Evolutionary conservation across 2,888 invertebrate genomes (phyloP), one percentile per base, ranked within the genome.

Genomic region (Erpobdella octoculata): DNA sequence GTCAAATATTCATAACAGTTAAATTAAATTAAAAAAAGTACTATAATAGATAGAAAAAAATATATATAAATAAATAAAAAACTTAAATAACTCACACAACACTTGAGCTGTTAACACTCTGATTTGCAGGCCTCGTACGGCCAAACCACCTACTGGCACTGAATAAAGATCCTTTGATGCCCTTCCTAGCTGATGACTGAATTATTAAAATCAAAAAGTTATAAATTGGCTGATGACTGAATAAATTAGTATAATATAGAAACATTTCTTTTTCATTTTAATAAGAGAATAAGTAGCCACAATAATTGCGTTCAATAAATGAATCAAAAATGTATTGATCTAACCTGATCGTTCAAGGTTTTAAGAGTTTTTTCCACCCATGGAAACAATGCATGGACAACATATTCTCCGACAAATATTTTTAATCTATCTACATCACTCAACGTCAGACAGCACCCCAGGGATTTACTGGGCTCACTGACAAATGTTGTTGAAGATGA

Each of bases 111-210:
- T 74, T 74, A 8, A 58, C 48, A 5, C 37, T 62, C 36, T 69
- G 69, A 25, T 58, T 38, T 6, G 65, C 48, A 0, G 72, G 90
- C 83, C 93, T 93, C 78, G 89, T 91, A 9, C 92, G 90, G 25
- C 91, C 91, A 84, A 96, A 95, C 91, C 93, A 93, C 77, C 95
- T 94, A 1, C 96, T 94, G 25, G 93, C 95, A 81, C 91, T 93
- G 75, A 97, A 87, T 75, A 97, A 85, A 0, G 94, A 93, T 80
- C 93, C 88, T 80, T 94, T 92, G 2, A 96, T 90, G 6, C 94
- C 93, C 83, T 95, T 94, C 25, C 86, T 79, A 31, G 84, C 84
- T 18, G 83, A 80, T 37, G 84, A 78, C 84, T 85, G 90, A n/a
- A n/a, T 53, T 6, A 53, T 53, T 21, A 15, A 53, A 53, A 53